Percentiles rank a stretch among this genome's conserved stretches.
Conservation (phyloP, 1,140 invertebrate species). For the Ceratitis capitata region DNA sequence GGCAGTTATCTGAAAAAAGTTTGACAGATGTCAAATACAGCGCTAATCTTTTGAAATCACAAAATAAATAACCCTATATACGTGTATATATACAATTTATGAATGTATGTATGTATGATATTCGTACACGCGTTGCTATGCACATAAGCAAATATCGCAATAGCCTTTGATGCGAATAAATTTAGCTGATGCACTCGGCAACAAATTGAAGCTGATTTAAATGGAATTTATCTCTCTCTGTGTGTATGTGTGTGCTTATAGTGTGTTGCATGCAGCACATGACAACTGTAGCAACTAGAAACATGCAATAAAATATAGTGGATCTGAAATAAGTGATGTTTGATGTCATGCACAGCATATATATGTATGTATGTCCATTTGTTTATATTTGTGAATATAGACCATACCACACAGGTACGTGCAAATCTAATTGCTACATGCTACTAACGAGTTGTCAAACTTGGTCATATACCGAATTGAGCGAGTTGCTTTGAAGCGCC, state of each 20-base stretch:
- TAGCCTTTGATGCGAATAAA: neutral
- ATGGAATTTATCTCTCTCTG: too few relatives aligned
- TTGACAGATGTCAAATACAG: too few relatives aligned
- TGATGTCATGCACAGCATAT: too few relatives aligned
- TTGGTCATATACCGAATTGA: too few relatives aligned
- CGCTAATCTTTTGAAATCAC: too few relatives aligned
- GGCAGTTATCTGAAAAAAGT: too few relatives aligned
- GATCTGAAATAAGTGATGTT: too few relatives aligned
- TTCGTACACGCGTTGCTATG: neutral
- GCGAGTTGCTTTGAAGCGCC: neutral
- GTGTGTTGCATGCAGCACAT: neutral
- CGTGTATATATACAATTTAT: neutral
- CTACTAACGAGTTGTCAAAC: too few relatives aligned
- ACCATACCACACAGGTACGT: too few relatives aligned
- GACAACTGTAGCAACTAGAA: neutral
- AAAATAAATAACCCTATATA: too few relatives aligned
- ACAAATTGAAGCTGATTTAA: too few relatives aligned
- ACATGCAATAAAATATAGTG: neutral
- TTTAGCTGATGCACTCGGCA: neutral
- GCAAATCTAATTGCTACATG: too few relatives aligned
- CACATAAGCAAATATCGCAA: neutral
- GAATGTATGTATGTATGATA: neutral
- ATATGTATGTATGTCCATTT: neutral
- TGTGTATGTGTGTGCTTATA: neutral
- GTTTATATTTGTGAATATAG: neutral